Conservation (phyloP, 2,113 vertebrate species). For the Marmota monax region DNA sequence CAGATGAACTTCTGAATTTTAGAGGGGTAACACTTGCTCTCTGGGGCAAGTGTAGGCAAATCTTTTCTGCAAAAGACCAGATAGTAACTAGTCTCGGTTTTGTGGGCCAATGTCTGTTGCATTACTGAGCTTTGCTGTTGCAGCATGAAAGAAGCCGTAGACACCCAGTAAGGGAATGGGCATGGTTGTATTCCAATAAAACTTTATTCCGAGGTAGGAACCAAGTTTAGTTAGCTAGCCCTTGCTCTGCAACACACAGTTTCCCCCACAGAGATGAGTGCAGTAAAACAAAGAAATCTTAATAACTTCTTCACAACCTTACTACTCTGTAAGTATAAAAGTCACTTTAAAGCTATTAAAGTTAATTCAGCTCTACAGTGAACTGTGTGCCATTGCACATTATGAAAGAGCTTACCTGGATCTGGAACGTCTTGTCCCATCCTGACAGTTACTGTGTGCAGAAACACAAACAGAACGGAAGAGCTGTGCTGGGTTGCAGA, state of each 20-base stretch:
- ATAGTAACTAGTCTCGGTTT: background rate
- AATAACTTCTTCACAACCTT: background rate
- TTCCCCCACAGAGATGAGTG: background rate
- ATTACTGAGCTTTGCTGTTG: background rate
- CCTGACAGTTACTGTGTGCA: rapidly evolving
- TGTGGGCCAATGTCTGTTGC: background rate
- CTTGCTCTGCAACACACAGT: background rate
- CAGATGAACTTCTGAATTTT: background rate
- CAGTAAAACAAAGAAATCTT: background rate
- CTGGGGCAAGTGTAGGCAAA: background rate
- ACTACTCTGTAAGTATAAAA: background rate
- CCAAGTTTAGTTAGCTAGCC: background rate
- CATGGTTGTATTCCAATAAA: background rate
- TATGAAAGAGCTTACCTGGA: background rate
- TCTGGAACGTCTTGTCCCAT: background rate
- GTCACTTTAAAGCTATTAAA: background rate
- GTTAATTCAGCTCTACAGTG: conserved; percentile 5
- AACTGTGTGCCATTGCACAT: background rate
- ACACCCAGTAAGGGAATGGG: background rate
- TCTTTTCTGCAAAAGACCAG: background rate
- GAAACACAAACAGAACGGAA: background rate
- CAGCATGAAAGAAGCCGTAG: background rate
- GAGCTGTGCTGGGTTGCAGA: background rate
- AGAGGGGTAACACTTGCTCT: background rate
- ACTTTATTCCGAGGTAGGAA: background rate